Evolutionary conservation across 23 tunicate genomes (phyloP), one percentile per base, ranked within the genome.

Genomic region (Oikopleura dioica): DNA sequence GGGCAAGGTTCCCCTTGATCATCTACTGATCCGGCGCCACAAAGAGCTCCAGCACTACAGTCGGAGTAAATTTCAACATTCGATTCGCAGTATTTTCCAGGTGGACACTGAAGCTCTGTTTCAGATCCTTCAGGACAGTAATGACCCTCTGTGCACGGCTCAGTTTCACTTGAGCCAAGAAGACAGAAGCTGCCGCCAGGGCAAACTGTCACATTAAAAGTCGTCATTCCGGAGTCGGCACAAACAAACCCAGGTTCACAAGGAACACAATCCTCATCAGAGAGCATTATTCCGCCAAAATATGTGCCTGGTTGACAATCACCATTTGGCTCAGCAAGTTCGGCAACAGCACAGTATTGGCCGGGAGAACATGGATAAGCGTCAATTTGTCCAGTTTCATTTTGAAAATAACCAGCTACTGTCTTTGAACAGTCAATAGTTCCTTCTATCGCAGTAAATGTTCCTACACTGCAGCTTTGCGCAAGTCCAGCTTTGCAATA

Each of bases 1-100:
- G 97, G 85, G 37, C 97, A 91, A 29, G 33, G 75, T 1, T 87
- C 92, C 38, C 85, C 85, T 29, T 81, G 78, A 63, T 86, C 92
- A 76, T 35, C 33, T 33, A 9, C 28, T 9, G 4, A 5, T 76
- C 5, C 58, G 36, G 36, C 55, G 35, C 12, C n/a, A 76, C 68
- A 35, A 31, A 76, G 5, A 24, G 58, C 28, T 4, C 67, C 29
- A 33, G 28, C 12, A 21, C n/a, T 24, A 68, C 26, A 9, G 21
- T 9, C 24, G 0, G 9, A 58, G 32, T 77, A 51, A 51, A 51
- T 30, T 28, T 29, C 29, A 76, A 68, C 35, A 76, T 83, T 76
- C n/a, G 81, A 68, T 38, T 68, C 76, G 4, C 97, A 86, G 35
- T 84, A 91, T 4, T 78, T 82, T 0, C 97, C 97, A 34, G 78